Conservation (phyloP, 2,888 invertebrate genomes). For the Nomada fabriciana region DNA sequence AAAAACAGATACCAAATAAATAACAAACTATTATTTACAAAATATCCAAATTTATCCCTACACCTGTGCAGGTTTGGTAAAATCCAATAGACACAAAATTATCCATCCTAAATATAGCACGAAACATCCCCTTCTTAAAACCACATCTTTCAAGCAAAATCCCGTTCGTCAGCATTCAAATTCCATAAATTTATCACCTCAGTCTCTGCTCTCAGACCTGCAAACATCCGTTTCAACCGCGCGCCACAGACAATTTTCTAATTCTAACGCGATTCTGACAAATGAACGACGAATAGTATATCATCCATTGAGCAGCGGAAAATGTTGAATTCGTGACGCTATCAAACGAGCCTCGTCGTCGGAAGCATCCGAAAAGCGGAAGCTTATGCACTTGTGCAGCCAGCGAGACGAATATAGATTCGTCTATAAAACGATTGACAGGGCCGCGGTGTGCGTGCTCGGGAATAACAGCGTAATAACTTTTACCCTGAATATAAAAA, state of each 20-base stretch:
- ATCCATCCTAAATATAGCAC: too few relatives aligned
- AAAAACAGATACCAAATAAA: too few relatives aligned
- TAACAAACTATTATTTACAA: too few relatives aligned
- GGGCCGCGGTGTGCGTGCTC: conserved; percentile 17
- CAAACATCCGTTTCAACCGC: not conserved
- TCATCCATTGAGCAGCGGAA: conserved; percentile 30
- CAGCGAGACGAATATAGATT: conserved; percentile 53
- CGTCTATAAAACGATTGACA: conserved; percentile 56
- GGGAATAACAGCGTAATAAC: conserved; percentile 49
- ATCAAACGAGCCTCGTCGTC: conserved; percentile 49
- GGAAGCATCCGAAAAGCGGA: conserved; percentile 42
- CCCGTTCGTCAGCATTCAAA: not conserved
- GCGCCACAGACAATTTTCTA: not conserved
- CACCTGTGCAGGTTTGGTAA: too few relatives aligned
- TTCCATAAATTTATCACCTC: not conserved
- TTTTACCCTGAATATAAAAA: conserved; percentile 9
- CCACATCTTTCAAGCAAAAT: too few relatives aligned
- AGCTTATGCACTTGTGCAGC: conserved; percentile 9
- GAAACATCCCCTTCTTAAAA: too few relatives aligned
- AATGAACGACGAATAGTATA: not conserved
- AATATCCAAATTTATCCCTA: too few relatives aligned
- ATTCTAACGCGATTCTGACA: not conserved
- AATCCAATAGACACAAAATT: too few relatives aligned
- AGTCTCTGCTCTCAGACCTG: not conserved
- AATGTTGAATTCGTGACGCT: conserved; percentile 56